Conservation (phyloP, 2,888 invertebrate species). For the Pristionchus fissidentatus region DNA sequence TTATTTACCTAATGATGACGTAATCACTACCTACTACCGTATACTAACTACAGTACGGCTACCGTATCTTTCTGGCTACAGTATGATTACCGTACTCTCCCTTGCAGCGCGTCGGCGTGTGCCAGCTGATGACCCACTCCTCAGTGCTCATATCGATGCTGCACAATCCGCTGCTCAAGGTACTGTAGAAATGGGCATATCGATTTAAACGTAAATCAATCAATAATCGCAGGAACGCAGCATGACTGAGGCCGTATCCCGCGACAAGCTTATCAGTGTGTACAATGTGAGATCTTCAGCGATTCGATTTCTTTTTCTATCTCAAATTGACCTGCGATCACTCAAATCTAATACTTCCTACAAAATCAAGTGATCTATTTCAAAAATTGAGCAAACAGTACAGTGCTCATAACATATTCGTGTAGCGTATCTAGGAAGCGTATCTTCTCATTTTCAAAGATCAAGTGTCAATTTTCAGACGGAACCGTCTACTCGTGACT, state of each 20-base stretch:
- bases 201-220: not conserved
- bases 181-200: not conserved
- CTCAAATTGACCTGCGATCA: no score
- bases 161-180: constrained; percentile 33
- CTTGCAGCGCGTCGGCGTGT: not conserved
- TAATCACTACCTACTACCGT: not conserved
- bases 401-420: no score
- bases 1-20: not conserved
- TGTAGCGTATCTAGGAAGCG: no score
- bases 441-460: no score
- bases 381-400: no score
- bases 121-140: constrained; percentile 20
- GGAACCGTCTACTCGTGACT: not conserved
- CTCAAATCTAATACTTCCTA: no score
- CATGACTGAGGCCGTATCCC: not conserved
- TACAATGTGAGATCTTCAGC: constrained; percentile 41
- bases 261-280: constrained; percentile 17
- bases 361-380: no score
- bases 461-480: constrained; percentile 2
- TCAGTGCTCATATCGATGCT: not conserved
- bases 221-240: not conserved
- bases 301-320: no score
- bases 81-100: no score
- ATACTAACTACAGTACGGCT: not conserved
- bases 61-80: no score